Conservation (phyloP, 2,113 vertebrate species). For the Zosterops pallidus region DNA sequence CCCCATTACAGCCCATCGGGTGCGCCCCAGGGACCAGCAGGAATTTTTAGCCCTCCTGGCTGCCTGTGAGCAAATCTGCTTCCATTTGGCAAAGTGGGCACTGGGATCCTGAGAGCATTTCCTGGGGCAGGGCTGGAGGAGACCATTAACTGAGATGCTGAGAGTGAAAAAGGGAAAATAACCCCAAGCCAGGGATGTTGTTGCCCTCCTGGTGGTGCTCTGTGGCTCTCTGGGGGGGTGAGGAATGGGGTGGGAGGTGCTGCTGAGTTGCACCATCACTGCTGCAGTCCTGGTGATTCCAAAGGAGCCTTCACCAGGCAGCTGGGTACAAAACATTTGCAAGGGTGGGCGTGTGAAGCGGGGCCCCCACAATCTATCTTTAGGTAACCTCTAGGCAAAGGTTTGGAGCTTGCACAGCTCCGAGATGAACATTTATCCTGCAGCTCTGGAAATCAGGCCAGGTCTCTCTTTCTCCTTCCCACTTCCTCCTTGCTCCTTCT, state of each 20-base stretch:
- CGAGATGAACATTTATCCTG: background rate
- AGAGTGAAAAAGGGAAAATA: background rate
- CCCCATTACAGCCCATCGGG: background rate
- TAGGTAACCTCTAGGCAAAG: conserved; percentile 40
- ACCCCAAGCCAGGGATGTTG: accelerated
- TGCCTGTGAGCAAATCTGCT: background rate
- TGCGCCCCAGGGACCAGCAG: background rate
- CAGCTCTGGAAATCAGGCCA: conserved; percentile 54
- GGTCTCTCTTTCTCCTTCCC: conserved; percentile 29
- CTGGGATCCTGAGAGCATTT: background rate
- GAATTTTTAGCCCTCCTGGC: background rate
- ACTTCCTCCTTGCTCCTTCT: conserved; percentile 16
- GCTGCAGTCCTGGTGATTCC: accelerated
- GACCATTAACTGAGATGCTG: background rate
- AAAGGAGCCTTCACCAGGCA: background rate
- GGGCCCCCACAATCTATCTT: conserved; percentile 24
- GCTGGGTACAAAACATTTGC: background rate
- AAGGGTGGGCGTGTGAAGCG: background rate
- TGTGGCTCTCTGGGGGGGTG: accelerated
- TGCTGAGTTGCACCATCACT: accelerated
- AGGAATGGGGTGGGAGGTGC: accelerated
- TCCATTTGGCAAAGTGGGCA: conserved; percentile 4
- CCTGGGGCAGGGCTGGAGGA: background rate
- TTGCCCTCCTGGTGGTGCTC: accelerated
- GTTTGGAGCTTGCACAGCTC: background rate